Percentiles rank a stretch among this genome's conserved stretches.
These are phyloP conservation scores for Philereme vetulata DNA, from an alignment of 2,888 invertebrate genomes.

Conservation along the genomic window DNA sequence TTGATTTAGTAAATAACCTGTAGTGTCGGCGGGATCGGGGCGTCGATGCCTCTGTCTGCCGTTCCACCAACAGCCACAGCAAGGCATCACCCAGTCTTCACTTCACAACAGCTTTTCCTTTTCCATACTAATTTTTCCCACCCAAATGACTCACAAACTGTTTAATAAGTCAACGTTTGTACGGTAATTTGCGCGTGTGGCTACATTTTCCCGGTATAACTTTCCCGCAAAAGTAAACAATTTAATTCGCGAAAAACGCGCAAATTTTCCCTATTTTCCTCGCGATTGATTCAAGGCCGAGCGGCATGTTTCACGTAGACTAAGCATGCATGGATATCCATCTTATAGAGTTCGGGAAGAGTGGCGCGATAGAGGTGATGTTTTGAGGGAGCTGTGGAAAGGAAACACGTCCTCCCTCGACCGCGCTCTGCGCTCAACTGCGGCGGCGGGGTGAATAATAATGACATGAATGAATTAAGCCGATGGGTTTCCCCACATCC, in stretches of 20 bases:
- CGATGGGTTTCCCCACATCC: slow-evolving; percentile 58
- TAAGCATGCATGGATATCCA: slow-evolving; percentile 15
- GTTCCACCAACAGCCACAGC: slow-evolving; percentile 81
- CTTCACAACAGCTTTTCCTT: slow-evolving; percentile 34
- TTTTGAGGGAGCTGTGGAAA: slow-evolving; percentile 19
- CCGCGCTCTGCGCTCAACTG: slow-evolving; percentile 73
- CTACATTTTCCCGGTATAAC: slow-evolving; percentile 43
- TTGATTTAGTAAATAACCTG: slow-evolving; percentile 57
- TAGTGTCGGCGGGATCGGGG: slow-evolving; percentile 60
- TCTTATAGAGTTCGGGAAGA: slow-evolving; percentile 17
- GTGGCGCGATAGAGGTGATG: slow-evolving; percentile 23
- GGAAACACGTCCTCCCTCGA: slow-evolving; percentile 55
- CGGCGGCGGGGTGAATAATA: slow-evolving; percentile 51
- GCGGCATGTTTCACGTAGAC: slow-evolving; percentile 11
- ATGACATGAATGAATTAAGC: slow-evolving; percentile 47
- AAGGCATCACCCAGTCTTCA: slow-evolving; percentile 63
- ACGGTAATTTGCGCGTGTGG: slow-evolving; percentile 29
- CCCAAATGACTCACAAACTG: slow-evolving; percentile 11
- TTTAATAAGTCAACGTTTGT: slow-evolving; percentile 24
- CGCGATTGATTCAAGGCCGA: slow-evolving; percentile 18
- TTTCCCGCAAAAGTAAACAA: slow-evolving; percentile 43
- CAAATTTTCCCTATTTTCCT: slow-evolving; percentile 40
- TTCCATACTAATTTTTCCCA: slow-evolving; percentile 25
- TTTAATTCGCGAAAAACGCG: slow-evolving; percentile 35
- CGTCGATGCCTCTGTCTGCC: slow-evolving; percentile 79